Base-by-base conservation (phyloP, 2,797 vertebrate species). In the Mallotus villosus region DNA sequence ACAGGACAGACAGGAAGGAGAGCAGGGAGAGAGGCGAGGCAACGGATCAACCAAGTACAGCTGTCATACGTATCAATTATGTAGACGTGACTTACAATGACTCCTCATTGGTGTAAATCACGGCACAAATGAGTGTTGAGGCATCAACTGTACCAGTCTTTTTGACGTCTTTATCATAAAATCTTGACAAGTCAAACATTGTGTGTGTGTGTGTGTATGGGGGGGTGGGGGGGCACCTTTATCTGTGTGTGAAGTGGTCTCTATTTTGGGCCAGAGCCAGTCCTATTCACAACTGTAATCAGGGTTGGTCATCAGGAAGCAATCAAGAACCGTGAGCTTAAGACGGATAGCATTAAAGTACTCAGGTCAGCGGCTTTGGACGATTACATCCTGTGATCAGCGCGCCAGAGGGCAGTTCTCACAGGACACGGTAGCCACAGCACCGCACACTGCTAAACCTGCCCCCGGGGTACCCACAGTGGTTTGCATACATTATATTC, bases 311-410 rank as follows among this genome's bases (percentile, higher is more conserved):
- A 78, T 72, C 75, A 77, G 81, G 78, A 83, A 85, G 81, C 77
- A 85, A 84, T 88, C 82, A 85, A 66, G 75, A 76, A 76, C 79
- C 67, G 77, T 74, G 73, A 55, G 77, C 77, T 78, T 81, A 79
- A 83, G 83, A 79, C 71, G 75, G 82, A 85, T 85, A 76, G 80
- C 74, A 79, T 81, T 82, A 82, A 74, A 80, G 81, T 78, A 70
- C 72, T 74, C 86, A 82, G 81, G 86, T 86, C 80, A 86, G 77
- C 70, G 70, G 81, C 78, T 84, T 78, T 77, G 74, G 72, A 74
- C 71, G 74, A 81, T 84, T 81, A 83, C 65, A 72, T 64, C 70
- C 68, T 71, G 60, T 73, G 73, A 78, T 78, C 76, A 82, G 69
- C 32, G 71, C 5, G 4, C 49, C 74, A 63, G 61, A 22, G 57